phyloP scores from a whole-genome alignment of 2,797 vertebrate genomes.

The Pseudochirops cupreus region DNA sequence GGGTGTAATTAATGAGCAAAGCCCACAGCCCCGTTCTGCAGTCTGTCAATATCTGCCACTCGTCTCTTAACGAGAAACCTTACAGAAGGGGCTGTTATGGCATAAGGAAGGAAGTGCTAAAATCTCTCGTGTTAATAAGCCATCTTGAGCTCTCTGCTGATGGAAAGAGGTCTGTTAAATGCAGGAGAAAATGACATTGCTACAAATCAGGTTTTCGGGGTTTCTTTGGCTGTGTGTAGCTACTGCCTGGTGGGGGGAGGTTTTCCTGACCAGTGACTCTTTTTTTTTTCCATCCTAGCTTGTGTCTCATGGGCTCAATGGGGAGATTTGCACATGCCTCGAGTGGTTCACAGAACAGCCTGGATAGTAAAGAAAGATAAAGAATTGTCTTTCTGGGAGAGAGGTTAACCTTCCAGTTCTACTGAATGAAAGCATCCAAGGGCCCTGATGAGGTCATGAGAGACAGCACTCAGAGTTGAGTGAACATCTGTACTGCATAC shows the following conservation, averaged over 20 bases:
- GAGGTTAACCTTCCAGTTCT: conserved; percentile 14
- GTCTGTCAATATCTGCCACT: conserved; percentile 80
- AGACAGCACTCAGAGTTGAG: neutral
- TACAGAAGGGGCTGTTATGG: conserved; percentile 73
- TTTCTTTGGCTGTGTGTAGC: conserved; percentile 43
- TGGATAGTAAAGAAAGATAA: neutral
- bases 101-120: conserved; percentile 85
- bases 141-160: conserved; percentile 72
- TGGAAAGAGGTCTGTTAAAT: conserved; percentile 77
- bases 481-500: neutral
- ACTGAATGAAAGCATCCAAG: neutral
- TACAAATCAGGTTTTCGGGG: conserved; percentile 66
- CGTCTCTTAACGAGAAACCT: conserved; percentile 78
- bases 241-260: neutral
- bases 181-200: conserved; percentile 63
- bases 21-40: conserved; percentile 76
- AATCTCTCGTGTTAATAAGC: conserved; percentile 80
- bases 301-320: neutral
- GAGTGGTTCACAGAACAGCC: conserved; percentile 13
- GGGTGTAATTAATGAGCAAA: conserved; percentile 73
- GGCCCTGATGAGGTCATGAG: neutral
- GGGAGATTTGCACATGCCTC: conserved; percentile 46
- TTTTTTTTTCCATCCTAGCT: conserved; percentile 29
- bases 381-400: conserved; percentile 45
- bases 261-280: neutral